Evolutionary conservation across 2,797 vertebrate species (phyloP), one percentile per base, ranked within the genome.

Genomic region (Pogonophryne albipinna): DNA sequence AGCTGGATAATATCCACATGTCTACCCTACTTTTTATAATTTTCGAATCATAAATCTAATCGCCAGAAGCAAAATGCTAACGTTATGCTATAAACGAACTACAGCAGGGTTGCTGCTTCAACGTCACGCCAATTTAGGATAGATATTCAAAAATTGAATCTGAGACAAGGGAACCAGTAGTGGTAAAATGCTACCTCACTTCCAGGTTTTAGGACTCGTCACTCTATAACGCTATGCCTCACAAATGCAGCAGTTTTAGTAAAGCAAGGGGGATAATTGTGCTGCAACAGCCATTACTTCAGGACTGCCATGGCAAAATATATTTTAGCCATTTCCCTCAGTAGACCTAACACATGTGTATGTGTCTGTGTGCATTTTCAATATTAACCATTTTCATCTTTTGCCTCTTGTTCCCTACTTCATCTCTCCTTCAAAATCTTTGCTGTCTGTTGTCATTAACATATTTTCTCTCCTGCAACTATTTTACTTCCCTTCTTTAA

Each of bases 331-430:
- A 14, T 67, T 79, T 42, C 65, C 27, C 34, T 76, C 31, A 19
- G 31, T 72, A 51, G 56, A 50, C 31, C 62, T 20, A 67, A 79
- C 53, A 57, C 7, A 50, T 59, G 15, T 47, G 34, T 66, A 45
- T 69, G 51, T 58, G 20, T 83, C 2, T n/a, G 7, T 50, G 51
- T 72, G 44, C 7, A 66, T 81, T 63, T 75, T 3, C 15, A 66
- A 45, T 73, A 74, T 70, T 80, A 71, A 86, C 70, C 41, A 61
- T 50, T 73, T 60, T 60, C 1, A n/a, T 76, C 4, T 31, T 76
- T 31, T 6, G 10, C 1, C 2, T 65, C 27, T 82, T 1, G 1
- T 55, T 61, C 2, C 3, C 51, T 31, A 20, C 16, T 68, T 46
- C 11, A 60, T 67, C 12, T 47, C 4, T n/a, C 31, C 1, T 19